Evolutionary conservation across 2,113 vertebrate genomes (phyloP).

Genomic region (Prietella phreatophila): DNA sequence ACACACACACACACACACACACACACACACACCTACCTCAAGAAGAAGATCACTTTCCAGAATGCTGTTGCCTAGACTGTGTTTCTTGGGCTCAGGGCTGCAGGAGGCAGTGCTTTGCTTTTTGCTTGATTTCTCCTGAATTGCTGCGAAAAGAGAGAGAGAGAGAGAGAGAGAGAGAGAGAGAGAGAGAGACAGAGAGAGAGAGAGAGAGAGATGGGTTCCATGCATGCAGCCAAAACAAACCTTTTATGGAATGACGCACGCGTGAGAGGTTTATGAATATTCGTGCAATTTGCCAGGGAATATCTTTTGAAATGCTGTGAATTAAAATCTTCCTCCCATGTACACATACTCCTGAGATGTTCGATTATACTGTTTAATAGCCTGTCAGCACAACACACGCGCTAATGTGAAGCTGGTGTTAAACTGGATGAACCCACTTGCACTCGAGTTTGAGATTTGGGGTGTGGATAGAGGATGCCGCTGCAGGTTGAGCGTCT

Average conservation of each 20-base stretch:
- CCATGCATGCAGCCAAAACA: constrained; percentile 1
- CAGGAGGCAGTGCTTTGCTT: constrained; percentile 54
- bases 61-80: constrained; percentile 53
- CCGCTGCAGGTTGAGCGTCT: not conserved
- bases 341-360: not conserved
- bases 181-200: constrained; percentile 25
- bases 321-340: not conserved
- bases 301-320: not conserved
- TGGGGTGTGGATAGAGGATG: not conserved
- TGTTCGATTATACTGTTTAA: not conserved
- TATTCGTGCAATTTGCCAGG: not conserved
- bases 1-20: constrained; percentile 62
- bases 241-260: constrained; percentile 15
- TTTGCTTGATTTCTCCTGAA: constrained; percentile 74
- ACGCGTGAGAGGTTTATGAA: constrained; percentile 3
- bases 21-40: constrained; percentile 70
- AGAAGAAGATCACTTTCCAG: constrained; percentile 80
- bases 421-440: not conserved
- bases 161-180: constrained; percentile 49
- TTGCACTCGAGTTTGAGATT: not conserved
- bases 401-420: not conserved
- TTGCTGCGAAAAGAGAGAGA: constrained; percentile 64
- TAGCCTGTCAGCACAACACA: not conserved
- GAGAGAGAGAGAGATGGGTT: constrained; percentile 24
- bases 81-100: constrained; percentile 34